Conservation (phyloP, 2,797 vertebrate species). For the Sebastes dallii region DNA sequence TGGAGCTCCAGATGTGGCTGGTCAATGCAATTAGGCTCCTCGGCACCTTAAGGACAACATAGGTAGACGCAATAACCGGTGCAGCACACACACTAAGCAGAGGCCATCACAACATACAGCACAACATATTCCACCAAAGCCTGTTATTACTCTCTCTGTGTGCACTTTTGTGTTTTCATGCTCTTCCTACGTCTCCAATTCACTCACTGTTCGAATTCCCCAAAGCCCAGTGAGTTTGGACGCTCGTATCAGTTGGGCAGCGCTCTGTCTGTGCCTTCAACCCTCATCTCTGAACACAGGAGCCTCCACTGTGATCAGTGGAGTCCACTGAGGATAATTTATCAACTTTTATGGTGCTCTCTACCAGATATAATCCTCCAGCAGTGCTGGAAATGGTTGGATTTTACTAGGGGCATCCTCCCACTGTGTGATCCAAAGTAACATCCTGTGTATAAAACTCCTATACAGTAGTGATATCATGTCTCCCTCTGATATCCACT, state of each 20-base stretch:
- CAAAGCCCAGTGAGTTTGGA: slow-evolving; percentile 36
- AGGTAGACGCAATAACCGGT: background rate
- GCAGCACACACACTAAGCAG: background rate
- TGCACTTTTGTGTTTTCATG: slow-evolving; percentile 33
- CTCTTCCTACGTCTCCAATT: slow-evolving; percentile 39
- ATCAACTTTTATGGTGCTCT: slow-evolving; percentile 56
- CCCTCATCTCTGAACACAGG: slow-evolving; percentile 47
- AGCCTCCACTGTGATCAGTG: slow-evolving; percentile 59
- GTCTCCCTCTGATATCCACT: background rate
- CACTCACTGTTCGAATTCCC: slow-evolving; percentile 46
- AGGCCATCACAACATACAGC: background rate
- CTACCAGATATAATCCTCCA: slow-evolving; percentile 45
- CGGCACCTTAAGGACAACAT: background rate
- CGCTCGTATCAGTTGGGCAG: slow-evolving; percentile 35
- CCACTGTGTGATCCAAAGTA: slow-evolving; percentile 20
- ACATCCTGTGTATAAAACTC: slow-evolving; percentile 11
- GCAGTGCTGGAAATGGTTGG: slow-evolving; percentile 32
- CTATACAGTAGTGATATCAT: background rate
- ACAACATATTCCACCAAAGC: slow-evolving; percentile 11
- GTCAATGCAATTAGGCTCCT: background rate
- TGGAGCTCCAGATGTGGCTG: background rate
- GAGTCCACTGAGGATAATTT: slow-evolving; percentile 57
- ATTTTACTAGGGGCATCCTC: slow-evolving; percentile 13
- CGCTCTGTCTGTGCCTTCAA: slow-evolving; percentile 39
- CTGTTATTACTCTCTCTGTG: slow-evolving; percentile 9